These are phyloP conservation scores for Prionailurus viverrinus DNA, from an alignment of 2,113 vertebrate species.

Conservation along the genomic window DNA sequence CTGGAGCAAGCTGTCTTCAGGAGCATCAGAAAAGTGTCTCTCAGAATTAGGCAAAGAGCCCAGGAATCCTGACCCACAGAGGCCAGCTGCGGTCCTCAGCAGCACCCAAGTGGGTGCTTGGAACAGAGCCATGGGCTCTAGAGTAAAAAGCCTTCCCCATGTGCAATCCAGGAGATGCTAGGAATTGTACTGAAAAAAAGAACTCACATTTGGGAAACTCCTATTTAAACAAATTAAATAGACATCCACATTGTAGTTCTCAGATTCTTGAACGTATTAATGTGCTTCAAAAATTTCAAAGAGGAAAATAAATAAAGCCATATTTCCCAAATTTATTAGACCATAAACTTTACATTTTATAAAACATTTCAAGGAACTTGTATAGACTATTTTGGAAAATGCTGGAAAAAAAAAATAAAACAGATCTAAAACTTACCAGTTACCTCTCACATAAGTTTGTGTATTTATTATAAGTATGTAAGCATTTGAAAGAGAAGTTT, in stretches of 20 bases:
- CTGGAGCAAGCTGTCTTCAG: neutral
- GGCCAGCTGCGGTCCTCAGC: neutral
- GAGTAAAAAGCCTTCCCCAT: neutral
- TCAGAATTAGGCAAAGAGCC: neutral
- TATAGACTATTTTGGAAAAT: neutral
- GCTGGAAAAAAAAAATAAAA: neutral
- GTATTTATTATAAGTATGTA: neutral
- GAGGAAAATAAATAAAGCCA: neutral
- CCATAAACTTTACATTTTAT: neutral
- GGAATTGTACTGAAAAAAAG: neutral
- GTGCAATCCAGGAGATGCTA: neutral
- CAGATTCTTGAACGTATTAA: neutral
- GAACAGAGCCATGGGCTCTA: neutral
- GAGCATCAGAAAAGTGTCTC: neutral
- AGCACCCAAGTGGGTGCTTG: neutral
- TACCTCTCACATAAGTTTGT: fast-evolving
- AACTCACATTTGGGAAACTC: neutral
- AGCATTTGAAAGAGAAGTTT: neutral
- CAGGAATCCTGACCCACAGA: neutral
- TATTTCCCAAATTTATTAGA: neutral
- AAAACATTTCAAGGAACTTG: conserved; percentile 19
- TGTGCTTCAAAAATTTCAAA: neutral
- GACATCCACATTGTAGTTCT: neutral
- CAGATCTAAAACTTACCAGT: neutral
- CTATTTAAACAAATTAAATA: neutral